These are phyloP conservation scores for Tokudaia tokunoshimensis DNA, from an alignment of 2,797 vertebrate species.

Conservation along the genomic window DNA sequence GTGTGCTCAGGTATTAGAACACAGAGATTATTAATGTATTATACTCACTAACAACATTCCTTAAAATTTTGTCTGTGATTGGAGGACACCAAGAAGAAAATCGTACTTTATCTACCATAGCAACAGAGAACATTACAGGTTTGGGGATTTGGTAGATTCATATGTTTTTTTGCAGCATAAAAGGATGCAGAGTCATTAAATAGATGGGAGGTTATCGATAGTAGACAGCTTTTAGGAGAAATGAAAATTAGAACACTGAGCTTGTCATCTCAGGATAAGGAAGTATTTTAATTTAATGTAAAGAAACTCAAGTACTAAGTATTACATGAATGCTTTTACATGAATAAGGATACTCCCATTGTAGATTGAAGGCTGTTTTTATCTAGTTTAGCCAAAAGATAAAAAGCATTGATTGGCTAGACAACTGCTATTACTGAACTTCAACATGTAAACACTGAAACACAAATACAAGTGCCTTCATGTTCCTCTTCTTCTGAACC, in stretches of 20 bases:
- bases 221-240: conserved; percentile 27
- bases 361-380: background rate
- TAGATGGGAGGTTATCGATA: conserved; percentile 58
- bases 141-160: conserved; percentile 49
- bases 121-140: conserved; percentile 44
- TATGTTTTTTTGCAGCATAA: conserved; percentile 40
- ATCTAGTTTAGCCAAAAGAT: conserved; percentile 1
- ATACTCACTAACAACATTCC: conserved; percentile 67
- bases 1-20: conserved; percentile 81
- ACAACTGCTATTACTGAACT: background rate
- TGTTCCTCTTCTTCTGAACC: background rate
- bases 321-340: background rate
- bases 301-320: background rate
- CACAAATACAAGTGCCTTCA: background rate
- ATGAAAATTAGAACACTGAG: background rate
- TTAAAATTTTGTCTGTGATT: conserved; percentile 76
- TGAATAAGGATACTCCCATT: background rate
- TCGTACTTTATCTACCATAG: conserved; percentile 30
- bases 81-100: conserved; percentile 79
- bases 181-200: conserved; percentile 70
- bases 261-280: background rate
- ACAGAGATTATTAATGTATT: conserved; percentile 77
- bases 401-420: background rate
- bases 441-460: background rate
- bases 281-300: conserved; percentile 22